A percentile compares a stretch with the other conserved stretches of the same genome.
phyloP scores from a whole-genome alignment of 2,888 invertebrate genomes.

The Caenorhabditis afra region DNA sequence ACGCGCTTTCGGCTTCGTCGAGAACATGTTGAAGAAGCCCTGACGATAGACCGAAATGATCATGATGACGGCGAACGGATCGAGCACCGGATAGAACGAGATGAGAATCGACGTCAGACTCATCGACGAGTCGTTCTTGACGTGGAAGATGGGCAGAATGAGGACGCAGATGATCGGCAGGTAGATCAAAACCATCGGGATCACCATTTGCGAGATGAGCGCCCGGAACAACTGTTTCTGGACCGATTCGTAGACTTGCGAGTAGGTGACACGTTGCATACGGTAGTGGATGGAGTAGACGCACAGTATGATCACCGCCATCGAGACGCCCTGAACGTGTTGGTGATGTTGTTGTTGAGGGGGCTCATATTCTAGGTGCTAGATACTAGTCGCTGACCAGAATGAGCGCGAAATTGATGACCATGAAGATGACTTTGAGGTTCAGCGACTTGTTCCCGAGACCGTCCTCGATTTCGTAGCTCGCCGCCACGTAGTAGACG shows the following conservation, averaged over 20 bases:
- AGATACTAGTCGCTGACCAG: too few species aligned
- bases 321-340: slow-evolving; percentile 21
- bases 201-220: slow-evolving; percentile 47
- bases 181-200: slow-evolving; percentile 42
- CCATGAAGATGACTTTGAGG: slow-evolving; percentile 38
- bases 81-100: slow-evolving; percentile 42
- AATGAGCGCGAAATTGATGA: slow-evolving; percentile 49
- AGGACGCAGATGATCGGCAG: slow-evolving; percentile 37
- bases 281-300: slow-evolving; percentile 35
- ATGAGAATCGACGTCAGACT: slow-evolving; percentile 38
- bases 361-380: too few species aligned
- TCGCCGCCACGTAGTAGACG: slow-evolving; percentile 45
- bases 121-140: slow-evolving; percentile 33
- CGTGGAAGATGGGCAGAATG: slow-evolving; percentile 39
- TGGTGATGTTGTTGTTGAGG: too few species aligned
- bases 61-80: slow-evolving; percentile 46
- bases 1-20: slow-evolving; percentile 8
- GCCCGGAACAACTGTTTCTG: slow-evolving; percentile 42
- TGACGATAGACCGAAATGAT: slow-evolving; percentile 46
- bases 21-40: slow-evolving; percentile 42
- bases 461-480: slow-evolving; percentile 25
- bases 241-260: slow-evolving; percentile 35
- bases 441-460: slow-evolving; percentile 2
- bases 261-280: slow-evolving; percentile 45
- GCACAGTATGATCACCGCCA: slow-evolving; percentile 30